Conservation (phyloP, 2,888 invertebrate genomes). For the Theristus sp. region DNA sequence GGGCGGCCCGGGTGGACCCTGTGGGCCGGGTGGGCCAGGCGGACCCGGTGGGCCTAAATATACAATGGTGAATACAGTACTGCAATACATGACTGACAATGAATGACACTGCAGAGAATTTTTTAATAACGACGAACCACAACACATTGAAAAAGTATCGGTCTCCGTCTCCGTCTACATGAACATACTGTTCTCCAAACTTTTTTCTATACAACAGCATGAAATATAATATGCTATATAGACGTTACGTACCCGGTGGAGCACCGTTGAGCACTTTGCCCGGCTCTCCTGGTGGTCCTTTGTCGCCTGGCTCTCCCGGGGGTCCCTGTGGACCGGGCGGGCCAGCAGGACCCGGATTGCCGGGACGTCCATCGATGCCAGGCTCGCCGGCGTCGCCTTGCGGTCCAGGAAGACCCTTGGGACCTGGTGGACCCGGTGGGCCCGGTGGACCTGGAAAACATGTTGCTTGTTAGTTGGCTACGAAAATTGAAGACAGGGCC, state of each 20-base stretch:
- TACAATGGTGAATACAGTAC: too few species aligned
- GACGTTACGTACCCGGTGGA: conserved; percentile 10
- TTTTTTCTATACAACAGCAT: neutral
- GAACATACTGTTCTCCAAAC: neutral
- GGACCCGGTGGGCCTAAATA: conserved; percentile 16
- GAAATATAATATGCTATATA: too few species aligned
- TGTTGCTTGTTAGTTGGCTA: too few species aligned
- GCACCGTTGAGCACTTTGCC: conserved; percentile 18
- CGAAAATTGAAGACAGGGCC: too few species aligned
- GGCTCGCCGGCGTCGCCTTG: conserved; percentile 20
- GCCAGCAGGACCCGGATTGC: conserved; percentile 17
- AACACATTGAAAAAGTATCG: neutral
- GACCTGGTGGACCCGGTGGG: conserved; percentile 23
- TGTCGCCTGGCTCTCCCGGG: conserved; percentile 15
- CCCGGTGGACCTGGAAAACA: conserved; percentile 6
- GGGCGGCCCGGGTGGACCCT: conserved; percentile 20
- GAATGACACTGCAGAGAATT: too few species aligned
- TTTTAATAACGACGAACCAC: neutral
- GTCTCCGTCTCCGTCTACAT: too few species aligned
- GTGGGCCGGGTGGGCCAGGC: conserved; percentile 7
- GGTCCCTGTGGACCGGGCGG: conserved; percentile 22
- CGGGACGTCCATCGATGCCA: conserved; percentile 11
- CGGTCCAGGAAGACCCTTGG: conserved; percentile 18
- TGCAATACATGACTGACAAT: too few species aligned
- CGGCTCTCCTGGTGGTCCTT: conserved; percentile 15